Evolutionary conservation across 2,888 invertebrate genomes (phyloP).

Genomic region (Cheilosia pagana): DNA sequence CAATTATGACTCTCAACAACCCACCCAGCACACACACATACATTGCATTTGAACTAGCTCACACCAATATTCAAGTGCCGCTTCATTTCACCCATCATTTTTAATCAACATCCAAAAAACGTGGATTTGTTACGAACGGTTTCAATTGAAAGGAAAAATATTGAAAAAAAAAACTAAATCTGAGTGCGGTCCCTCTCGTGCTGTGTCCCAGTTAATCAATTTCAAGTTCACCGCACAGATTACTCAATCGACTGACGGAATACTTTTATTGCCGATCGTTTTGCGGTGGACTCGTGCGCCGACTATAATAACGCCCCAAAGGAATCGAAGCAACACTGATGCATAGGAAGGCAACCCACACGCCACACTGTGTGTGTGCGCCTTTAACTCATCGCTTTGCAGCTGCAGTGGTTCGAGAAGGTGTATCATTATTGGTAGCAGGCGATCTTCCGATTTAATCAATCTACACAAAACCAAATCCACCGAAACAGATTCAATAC

Average conservation of each 20-base stretch:
- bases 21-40: background rate
- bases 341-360: background rate
- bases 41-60: conserved; percentile 6
- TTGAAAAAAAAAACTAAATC: conserved; percentile 39
- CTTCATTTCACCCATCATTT: conserved; percentile 66
- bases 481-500: background rate
- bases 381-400: background rate
- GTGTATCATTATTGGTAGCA: conserved; percentile 22
- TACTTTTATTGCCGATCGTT: conserved; percentile 28
- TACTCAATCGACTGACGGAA: conserved; percentile 69
- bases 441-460: conserved; percentile 47
- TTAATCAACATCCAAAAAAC: conserved; percentile 65
- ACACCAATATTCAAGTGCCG: conserved; percentile 48
- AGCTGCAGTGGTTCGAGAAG: background rate
- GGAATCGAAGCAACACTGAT: conserved; percentile 25
- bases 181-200: conserved; percentile 19
- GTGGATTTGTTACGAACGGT: conserved; percentile 53
- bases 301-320: conserved; percentile 29
- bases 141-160: conserved; percentile 57
- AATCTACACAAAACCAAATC: conserved; percentile 34
- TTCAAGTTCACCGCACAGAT: conserved; percentile 72
- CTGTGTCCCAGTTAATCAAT: conserved; percentile 71
- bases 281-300: conserved; percentile 15
- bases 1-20: conserved; percentile 7
- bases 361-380: background rate